Evolutionary conservation across 2,797 vertebrate genomes (phyloP), one percentile per base, ranked within the genome.

Genomic region (Corythornis leucogaster): DNA sequence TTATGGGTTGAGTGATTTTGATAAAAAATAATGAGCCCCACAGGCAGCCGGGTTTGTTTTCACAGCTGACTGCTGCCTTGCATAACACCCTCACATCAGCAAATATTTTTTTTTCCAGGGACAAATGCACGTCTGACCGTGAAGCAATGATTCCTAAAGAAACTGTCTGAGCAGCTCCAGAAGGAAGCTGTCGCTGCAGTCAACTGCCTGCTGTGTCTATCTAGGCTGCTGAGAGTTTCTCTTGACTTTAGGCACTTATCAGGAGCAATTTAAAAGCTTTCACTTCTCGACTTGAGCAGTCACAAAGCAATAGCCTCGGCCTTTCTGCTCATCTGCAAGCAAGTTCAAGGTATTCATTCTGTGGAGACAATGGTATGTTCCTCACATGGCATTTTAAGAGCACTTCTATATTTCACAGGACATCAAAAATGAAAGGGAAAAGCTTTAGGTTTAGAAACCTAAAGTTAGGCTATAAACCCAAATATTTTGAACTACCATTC

Each of bases 21-120:
- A 94, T 93, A 95, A 89, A 91, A 82, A 63, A 81, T 90, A 61
- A 92, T 9, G 75, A 92, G 88, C 80, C 25, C 71, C 69, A 69
- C 91, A 93, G 91, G 83, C 90, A 85, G 87, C 20, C 2, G 1
- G 88, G 4, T 94, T 90, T 96, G 92, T 93, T 95, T 95, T 71
- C 75, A 38, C 90, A 94, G 95, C 88, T 95, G 92, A 92, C 0
- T 1, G 58, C 21, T 0, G 28, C 86, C 92, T 94, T 93, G 88
- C 92, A 28, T 94, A 95, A 96, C n/a, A 4, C 30, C 3, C 14
- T 80, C 51, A 12, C 88, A 94, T 93, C 88, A 90, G 94, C 94
- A 90, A 78, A 76, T 93, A 69, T 80, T 94, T 69, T 50, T 89
- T 84, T 50, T 89, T 84, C 88, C 88, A 85, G 85, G 86, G 86